Conservation (phyloP, 2,888 invertebrate species). For the Suillia variegata region DNA sequence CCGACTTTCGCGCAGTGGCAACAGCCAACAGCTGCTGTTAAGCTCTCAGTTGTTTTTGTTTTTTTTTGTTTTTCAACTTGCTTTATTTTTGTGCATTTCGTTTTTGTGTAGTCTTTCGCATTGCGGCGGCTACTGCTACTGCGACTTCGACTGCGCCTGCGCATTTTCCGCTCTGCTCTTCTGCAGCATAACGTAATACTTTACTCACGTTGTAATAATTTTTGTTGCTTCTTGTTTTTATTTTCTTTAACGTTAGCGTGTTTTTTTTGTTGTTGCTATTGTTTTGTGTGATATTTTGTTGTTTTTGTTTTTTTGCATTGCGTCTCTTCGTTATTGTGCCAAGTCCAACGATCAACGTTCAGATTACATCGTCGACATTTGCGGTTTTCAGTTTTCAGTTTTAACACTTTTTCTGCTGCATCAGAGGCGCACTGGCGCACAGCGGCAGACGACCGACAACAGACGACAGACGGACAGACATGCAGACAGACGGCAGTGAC, state of each 20-base stretch:
- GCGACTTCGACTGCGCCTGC: slow-evolving; percentile 2
- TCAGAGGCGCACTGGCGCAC: too few relatives aligned
- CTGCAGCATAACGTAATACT: slow-evolving; percentile 18
- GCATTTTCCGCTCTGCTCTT: slow-evolving; percentile 10
- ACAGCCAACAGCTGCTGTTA: slow-evolving; percentile 3
- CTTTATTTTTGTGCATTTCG: slow-evolving; percentile 1
- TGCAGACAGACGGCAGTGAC: too few relatives aligned
- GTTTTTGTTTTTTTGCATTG: slow-evolving; percentile 4
- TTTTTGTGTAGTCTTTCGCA: slow-evolving; percentile 2
- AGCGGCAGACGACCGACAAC: too few relatives aligned
- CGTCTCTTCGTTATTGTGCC: slow-evolving; percentile 47
- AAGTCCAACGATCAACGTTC: slow-evolving; percentile 51
- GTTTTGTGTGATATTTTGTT: too few relatives aligned
- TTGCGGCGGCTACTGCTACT: slow-evolving; percentile 1
- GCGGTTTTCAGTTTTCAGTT: slow-evolving; percentile 4
- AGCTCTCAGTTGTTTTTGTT: background rate
- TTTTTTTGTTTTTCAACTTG: background rate
- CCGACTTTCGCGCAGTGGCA: slow-evolving; percentile 2
- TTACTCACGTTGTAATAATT: background rate
- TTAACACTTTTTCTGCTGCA: background rate
- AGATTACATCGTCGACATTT: slow-evolving; percentile 25
- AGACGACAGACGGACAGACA: too few relatives aligned
- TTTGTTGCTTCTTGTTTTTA: background rate
- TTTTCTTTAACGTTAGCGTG: too few relatives aligned
- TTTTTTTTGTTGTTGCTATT: too few relatives aligned